Base-by-base conservation (phyloP, 2,888 invertebrate genomes). In the Drepana falcataria region DNA sequence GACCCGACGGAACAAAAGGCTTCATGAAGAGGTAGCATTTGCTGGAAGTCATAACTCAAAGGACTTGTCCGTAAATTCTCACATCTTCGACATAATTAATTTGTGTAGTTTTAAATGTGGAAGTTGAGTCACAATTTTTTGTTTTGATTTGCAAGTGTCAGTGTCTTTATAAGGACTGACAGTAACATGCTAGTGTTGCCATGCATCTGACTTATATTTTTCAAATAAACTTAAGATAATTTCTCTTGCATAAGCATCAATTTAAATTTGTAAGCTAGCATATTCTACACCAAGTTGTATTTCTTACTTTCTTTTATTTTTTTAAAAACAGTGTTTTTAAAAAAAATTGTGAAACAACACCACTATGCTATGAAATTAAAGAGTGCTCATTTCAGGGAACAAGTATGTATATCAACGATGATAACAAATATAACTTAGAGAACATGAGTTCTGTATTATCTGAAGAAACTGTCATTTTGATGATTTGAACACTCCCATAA, bases 1-100 rank as follows among this genome's bases (percentile, higher is more conserved):
- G 96, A 47, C 96, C 96, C 1, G 96, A 96, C 71, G 96, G 96
- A 60, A 95, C 95, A 52, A 91, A 88, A 76, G 90, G 90, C 35
- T 91, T 91, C 64, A 69, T 78, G 60, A 71, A 75, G 56, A 89
- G 90, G 88, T 91, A 91, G 90, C 90, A 87, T 73, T 59, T 59
- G 51, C 61, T 55, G 59, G 56, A 59, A 61, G 63, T 71, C 66
- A 67, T 65, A 68, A 68, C 5, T 4, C 44, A 7, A 44, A 40
- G 40, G 40, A 40, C 7, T 7, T 7, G 7, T 44, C 44, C 9
- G 9, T 9, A 3, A 7, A 44, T 44, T 9, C 6, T 44, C 44
- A 7, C 6, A 44, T 44, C 44, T 37, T 37, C 72, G 59, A 71
- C 62, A 57, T 71, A 66, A 70, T 71, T 65, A 74, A 69, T 71